Evolutionary conservation across 2,888 invertebrate species (phyloP), one percentile per base, ranked within the genome.

Genomic region (Loripinus fragilis): DNA sequence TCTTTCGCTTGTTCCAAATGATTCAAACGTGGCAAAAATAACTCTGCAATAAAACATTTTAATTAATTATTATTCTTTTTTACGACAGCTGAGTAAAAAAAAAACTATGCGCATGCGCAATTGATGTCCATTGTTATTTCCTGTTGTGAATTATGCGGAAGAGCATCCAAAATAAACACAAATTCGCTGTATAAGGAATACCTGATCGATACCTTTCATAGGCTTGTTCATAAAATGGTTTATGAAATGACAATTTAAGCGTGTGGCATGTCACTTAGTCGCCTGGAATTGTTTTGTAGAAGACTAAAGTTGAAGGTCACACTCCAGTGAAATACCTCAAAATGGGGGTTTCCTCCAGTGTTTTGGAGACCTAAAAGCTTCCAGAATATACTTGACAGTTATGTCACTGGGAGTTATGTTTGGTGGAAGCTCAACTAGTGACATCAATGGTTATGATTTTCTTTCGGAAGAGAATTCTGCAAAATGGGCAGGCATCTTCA

Each of bases 401-500:
- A 38, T 38, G 38, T 38, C 38, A 71, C 30, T 48, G 45, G 66
- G 77, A 86, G 85, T 80, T 82, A 88, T 88, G 88, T 88, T 88
- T 83, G 76, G 84, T 64, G 73, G 85, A 85, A 81, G 81, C 75
- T 50, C 85, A 73, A 80, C 69, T 66, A 74, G 79, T 77, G 86
- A 86, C 71, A 42, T 71, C 48, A 80, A 83, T 76, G 76, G 75
- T 8, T 97, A 97, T 95, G 97, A 98, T 95, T 98, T 97, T 94
- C 96, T 96, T 93, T 97, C 97, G 94, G 96, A 96, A 93, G 97
- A 97, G 94, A 98, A 97, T 95, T 96, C 96, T 90, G 95, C 96
- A 89, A 98, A 98, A 95, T 98, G 98, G 98, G 97, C 96, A 93
- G 97, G 98, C 86, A 95, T 98, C 87, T 97, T 98, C 94, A 96